Conservation (phyloP, 2,113 vertebrate genomes). For the Bambusicola thoracicus region DNA sequence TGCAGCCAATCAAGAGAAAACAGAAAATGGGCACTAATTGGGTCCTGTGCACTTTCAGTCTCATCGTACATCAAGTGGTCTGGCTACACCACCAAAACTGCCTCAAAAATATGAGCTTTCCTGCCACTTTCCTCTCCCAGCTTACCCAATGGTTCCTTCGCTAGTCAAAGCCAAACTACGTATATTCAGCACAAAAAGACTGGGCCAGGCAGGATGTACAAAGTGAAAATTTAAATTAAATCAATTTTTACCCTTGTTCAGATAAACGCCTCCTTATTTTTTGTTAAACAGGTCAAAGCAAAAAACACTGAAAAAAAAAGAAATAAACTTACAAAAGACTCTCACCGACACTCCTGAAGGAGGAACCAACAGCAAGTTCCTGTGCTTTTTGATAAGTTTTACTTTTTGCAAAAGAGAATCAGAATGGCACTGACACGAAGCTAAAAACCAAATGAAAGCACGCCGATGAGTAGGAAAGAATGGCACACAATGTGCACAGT, state of each 20-base stretch:
- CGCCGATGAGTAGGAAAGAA: neutral
- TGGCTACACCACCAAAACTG: neutral
- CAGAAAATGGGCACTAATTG: conserved; percentile 37
- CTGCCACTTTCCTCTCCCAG: neutral
- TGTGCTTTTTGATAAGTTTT: neutral
- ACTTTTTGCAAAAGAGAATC: neutral
- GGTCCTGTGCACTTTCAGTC: conserved; percentile 44
- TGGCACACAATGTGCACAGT: neutral
- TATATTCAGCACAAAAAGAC: neutral
- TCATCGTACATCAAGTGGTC: neutral
- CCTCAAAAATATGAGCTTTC: neutral
- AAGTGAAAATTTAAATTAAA: neutral
- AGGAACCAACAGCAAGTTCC: neutral
- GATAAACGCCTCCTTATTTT: neutral
- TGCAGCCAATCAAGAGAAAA: conserved; percentile 23
- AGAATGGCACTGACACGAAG: neutral
- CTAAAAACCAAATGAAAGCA: neutral
- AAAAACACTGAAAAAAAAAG: neutral
- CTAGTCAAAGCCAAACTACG: neutral
- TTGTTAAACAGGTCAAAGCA: fast-evolving
- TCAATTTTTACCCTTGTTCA: neutral
- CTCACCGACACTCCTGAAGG: neutral
- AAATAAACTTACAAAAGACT: neutral
- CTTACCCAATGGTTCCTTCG: neutral
- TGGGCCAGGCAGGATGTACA: fast-evolving